Percentiles rank a stretch among this genome's conserved stretches.
phyloP scores from a whole-genome alignment of 2,113 vertebrate species.

The Prunella himalayana region DNA sequence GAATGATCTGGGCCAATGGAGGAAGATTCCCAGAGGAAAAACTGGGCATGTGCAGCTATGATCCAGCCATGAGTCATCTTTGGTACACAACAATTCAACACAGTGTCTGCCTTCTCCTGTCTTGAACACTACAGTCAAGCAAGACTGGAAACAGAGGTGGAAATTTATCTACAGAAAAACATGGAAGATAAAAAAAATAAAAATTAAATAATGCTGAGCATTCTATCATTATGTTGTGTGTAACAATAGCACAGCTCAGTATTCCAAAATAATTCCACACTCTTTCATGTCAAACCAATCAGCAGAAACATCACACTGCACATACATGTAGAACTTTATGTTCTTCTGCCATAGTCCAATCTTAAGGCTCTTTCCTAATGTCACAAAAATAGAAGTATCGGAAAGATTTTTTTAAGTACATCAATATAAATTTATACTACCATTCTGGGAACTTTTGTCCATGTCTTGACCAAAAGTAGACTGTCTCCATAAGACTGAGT shows the following conservation, averaged over 20 bases:
- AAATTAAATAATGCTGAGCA: not conserved
- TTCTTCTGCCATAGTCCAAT: not conserved
- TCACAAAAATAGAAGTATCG: not conserved
- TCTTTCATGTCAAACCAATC: not conserved
- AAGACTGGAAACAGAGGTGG: not conserved
- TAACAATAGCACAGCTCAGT: not conserved
- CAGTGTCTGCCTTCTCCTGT: not conserved
- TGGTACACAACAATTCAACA: not conserved
- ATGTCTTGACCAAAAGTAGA: not conserved
- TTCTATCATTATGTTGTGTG: not conserved
- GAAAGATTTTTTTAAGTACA: not conserved
- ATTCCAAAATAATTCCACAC: not conserved
- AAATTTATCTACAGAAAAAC: not conserved
- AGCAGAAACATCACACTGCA: not conserved
- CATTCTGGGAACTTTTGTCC: not conserved
- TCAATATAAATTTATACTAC: not conserved
- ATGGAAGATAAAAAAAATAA: not conserved
- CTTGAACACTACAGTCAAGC: not conserved
- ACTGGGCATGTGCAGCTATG: accelerated
- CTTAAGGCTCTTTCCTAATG: not conserved
- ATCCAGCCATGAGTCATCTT: not conserved
- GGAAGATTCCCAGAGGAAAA: not conserved
- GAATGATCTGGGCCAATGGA: accelerated
- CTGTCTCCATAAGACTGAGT: not conserved
- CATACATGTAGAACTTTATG: not conserved